Evolutionary conservation across 2,797 vertebrate genomes (phyloP).

Genomic region (Crypturellus tataupa): DNA sequence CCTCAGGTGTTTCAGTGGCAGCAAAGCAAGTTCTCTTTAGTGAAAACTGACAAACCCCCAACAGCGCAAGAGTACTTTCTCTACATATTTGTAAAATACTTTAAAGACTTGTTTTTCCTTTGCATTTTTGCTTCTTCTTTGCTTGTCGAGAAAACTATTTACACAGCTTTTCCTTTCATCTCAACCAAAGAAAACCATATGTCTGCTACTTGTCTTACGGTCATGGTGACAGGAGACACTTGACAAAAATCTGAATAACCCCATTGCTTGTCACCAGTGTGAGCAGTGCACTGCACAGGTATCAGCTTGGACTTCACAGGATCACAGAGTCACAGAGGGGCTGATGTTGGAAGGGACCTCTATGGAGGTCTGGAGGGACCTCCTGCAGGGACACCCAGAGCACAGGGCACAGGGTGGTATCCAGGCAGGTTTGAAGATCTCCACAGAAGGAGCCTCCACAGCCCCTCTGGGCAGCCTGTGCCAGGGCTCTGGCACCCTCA

Average conservation of each 20-base stretch:
- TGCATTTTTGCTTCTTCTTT: not conserved
- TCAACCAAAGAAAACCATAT: slow-evolving; percentile 5
- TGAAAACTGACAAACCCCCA: not conserved
- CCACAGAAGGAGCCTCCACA: too few relatives aligned
- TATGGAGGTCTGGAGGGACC: too few relatives aligned
- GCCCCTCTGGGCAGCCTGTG: too few relatives aligned
- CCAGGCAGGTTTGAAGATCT: too few relatives aligned
- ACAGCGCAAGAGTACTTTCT: not conserved
- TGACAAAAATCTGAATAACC: not conserved
- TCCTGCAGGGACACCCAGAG: too few relatives aligned
- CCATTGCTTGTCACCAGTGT: not conserved
- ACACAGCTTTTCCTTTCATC: slow-evolving; percentile 23
- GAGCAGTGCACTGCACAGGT: not conserved
- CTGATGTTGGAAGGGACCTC: too few relatives aligned
- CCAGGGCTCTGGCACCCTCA: too few relatives aligned
- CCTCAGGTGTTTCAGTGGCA: not conserved
- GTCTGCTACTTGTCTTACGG: slow-evolving; percentile 6
- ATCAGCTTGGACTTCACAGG: not conserved
- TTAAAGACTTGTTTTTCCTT: not conserved
- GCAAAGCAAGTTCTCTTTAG: not conserved
- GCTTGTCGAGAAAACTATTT: not conserved
- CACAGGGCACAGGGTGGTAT: too few relatives aligned
- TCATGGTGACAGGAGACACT: not conserved
- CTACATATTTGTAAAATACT: not conserved
- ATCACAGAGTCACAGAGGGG: too few relatives aligned